Percentiles rank a stretch among this genome's conserved stretches.
Conservation (phyloP, 2,113 vertebrate species). For the Zingel zingel region DNA sequence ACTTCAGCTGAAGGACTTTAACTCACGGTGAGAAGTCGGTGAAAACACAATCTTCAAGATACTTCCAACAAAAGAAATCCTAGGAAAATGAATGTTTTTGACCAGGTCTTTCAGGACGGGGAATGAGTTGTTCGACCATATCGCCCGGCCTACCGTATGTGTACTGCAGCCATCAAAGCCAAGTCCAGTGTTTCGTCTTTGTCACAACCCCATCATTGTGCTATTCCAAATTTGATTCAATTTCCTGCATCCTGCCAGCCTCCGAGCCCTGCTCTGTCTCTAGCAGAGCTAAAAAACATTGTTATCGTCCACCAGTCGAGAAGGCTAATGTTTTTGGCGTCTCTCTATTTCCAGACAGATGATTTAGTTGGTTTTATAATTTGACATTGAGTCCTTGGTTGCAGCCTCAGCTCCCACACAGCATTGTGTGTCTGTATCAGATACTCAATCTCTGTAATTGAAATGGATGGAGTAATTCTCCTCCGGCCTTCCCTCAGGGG, state of each 20-base stretch:
- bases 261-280: background rate
- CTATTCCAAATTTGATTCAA: constrained; percentile 1
- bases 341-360: constrained; percentile 60
- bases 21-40: background rate
- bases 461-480: constrained; percentile 77
- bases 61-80: background rate
- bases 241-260: background rate
- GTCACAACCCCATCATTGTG: constrained; percentile 10
- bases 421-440: constrained; percentile 57
- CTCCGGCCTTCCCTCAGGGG: constrained; percentile 58
- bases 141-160: background rate
- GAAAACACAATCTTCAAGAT: background rate
- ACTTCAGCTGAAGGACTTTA: background rate
- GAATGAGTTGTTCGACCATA: background rate
- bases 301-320: constrained; percentile 34
- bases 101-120: background rate
- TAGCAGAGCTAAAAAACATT: constrained; percentile 42
- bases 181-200: background rate
- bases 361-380: constrained; percentile 68
- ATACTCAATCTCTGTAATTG: constrained; percentile 75
- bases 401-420: constrained; percentile 50
- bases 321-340: constrained; percentile 53
- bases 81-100: background rate
- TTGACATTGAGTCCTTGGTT: constrained; percentile 63
- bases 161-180: background rate